Base-by-base conservation (phyloP, 2,888 invertebrate genomes). In the Balanococcus diminutus region DNA sequence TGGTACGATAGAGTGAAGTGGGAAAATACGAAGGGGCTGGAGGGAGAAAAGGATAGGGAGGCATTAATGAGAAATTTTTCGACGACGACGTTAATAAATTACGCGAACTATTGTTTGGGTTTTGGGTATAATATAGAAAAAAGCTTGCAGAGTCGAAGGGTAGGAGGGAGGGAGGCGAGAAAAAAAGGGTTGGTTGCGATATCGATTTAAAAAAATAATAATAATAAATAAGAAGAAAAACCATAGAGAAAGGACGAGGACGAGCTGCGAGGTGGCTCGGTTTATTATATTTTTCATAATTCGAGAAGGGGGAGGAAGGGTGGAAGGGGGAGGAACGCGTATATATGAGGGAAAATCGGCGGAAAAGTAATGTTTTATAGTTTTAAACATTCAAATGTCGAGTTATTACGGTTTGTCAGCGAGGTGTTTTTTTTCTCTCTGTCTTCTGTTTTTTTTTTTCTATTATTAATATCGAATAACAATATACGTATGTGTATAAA, bases 361-460 rank as follows among this genome's bases (percentile, higher is more conserved):
- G 25, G 36, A 75, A 75, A 75, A 75, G 75, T 75, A 75, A 75
- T 75, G 36, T 32, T 75, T 31, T 32, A 75, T n/a, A 36, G 1
- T 75, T 75, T 75, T 32, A 75, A 75, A 75, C 75, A 32, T 75
- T 75, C 75, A 75, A 75, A 75, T 32, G 75, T 75, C 75, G 75
- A 75, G 75, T 32, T 32, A 31, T 19, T n/a, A 51, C 5, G 32
- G 75, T 75, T 75, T 75, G 75, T 75, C 75, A 75, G 28, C 75
- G 75, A 75, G 16, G 36, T 75, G 22, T 75, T 75, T 3, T 61
- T 61, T 61, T 36, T 19, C 51, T 19, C 51, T 8, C 19, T 36
- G 5, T 36, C 36, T 36, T 36, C 8, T 36, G 4, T 51, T 51
- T 51, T 42, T 42, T 51, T 51, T 51, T 19, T 51, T 42, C 11